These are phyloP conservation scores for Trichonephila inaurata DNA, from an alignment of 1,140 invertebrate species.

Conservation along the genomic window DNA sequence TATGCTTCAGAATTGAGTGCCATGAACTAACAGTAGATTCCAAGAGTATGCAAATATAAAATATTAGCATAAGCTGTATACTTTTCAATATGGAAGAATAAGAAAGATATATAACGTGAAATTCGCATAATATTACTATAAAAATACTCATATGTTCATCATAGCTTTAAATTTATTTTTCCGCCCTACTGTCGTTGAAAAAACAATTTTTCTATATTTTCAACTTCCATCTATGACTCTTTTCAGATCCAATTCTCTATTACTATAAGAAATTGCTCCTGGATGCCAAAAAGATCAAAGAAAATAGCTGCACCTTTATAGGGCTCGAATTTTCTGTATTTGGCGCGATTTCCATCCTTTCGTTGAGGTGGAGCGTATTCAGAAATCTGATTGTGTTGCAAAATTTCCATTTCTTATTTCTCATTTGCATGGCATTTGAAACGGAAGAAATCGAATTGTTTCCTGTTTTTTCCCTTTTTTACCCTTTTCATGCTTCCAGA, in stretches of 20 bases:
- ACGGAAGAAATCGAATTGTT: conserved; percentile 22
- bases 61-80: too few relatives aligned
- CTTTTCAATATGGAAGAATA: too few relatives aligned
- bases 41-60: too few relatives aligned
- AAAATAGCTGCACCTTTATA: background rate
- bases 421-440: conserved; percentile 22
- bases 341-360: background rate
- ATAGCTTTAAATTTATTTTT: background rate
- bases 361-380: background rate
- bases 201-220: background rate
- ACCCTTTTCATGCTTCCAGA: background rate
- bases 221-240: background rate
- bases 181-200: background rate
- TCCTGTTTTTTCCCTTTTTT: background rate
- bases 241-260: background rate
- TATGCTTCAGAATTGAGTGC: too few relatives aligned
- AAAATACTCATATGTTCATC: background rate
- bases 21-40: too few relatives aligned
- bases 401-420: conserved; percentile 18
- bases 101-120: too few relatives aligned
- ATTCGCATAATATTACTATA: background rate
- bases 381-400: conserved; percentile 8
- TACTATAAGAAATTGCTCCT: background rate
- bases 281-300: conserved; percentile 13
- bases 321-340: background rate